Evolutionary conservation across 2,888 invertebrate species (phyloP).

Genomic region (Odontocolon sp.): DNA sequence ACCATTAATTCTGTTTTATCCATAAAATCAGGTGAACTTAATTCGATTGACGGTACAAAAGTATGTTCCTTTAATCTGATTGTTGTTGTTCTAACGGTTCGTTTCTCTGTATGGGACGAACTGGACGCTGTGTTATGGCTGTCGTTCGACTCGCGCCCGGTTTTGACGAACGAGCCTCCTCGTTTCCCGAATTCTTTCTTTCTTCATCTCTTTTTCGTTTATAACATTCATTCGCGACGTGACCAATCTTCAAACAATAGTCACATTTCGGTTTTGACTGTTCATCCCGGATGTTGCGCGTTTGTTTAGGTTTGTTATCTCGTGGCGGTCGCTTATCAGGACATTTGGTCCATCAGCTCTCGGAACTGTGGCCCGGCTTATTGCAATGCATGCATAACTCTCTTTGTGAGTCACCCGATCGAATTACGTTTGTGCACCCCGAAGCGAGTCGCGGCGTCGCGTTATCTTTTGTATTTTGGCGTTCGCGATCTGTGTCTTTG

Average conservation of each 20-base stretch:
- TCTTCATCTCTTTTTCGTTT: neutral
- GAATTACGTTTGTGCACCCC: too few species aligned
- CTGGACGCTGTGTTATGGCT: neutral
- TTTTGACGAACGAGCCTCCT: neutral
- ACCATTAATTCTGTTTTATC: neutral
- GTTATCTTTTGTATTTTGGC: too few species aligned
- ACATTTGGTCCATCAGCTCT: slow-evolving; percentile 12
- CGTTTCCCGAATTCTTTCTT: neutral
- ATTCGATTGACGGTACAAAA: neutral
- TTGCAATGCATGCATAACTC: neutral
- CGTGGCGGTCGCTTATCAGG: too few species aligned
- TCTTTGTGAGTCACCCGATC: too few species aligned
- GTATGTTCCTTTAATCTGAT: neutral
- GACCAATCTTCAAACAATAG: too few species aligned
- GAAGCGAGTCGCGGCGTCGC: too few species aligned
- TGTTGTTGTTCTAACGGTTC: neutral
- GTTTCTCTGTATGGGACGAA: neutral
- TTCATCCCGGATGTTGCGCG: too few species aligned
- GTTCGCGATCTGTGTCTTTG: neutral
- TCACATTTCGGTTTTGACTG: too few species aligned
- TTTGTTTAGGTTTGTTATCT: too few species aligned
- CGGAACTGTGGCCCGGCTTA: neutral
- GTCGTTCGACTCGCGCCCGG: neutral
- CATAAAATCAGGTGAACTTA: neutral
- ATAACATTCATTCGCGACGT: neutral